Base-by-base conservation (phyloP, 1,140 invertebrate genomes). In the Xylocopa sonorina region DNA sequence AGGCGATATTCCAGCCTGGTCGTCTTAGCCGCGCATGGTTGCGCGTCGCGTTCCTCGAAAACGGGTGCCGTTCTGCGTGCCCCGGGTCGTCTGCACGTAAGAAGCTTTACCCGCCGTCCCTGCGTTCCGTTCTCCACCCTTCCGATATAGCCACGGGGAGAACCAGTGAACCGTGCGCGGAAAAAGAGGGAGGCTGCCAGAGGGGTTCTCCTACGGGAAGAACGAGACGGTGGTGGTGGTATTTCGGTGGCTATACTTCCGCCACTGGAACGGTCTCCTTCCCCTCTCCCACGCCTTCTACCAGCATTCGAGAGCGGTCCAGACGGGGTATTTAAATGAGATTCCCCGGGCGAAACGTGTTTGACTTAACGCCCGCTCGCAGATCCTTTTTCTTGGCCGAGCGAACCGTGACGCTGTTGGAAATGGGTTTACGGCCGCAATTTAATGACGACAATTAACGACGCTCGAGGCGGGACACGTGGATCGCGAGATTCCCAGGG, bases 271-370 rank as follows among this genome's bases (percentile, higher is more conserved):
- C 53, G 57, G 38, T 55, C 50, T 41, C 41, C 46, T 71, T 32
- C 18, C 34, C 57, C 16, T n/a, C n/a, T n/a, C n/a, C n/a, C n/a
- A n/a, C n/a, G n/a, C n/a, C 5, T 46, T 38, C 41, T 46, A 6
- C 21, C 7, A 38, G 43, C 64, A 24, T 50, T 72, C 27, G 55
- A 50, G 21, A 50, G 21, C 41, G 57, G 16, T 24, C 57, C 32
- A 71, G 68, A 62, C 57, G 46, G 34, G 46, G 62, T 78, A 78
- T 78, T 78, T 63, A 78, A 78, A 78, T 72, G 76, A 72, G 67
- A 78, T 71, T 71, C 76, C 29, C 24, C 29, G 75, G 46, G 27
- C 51, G 57, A 72, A 72, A 51, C 34, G 67, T 72, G 53, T 78
- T 78, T 55, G 76, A 72, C 55, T 62, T 72, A 53, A 78, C 18